Percentiles rank a stretch among this genome's conserved stretches.
Evolutionary conservation across 2,888 invertebrate species (phyloP).

Genomic region (Lasioglossum oenotherae): DNA sequence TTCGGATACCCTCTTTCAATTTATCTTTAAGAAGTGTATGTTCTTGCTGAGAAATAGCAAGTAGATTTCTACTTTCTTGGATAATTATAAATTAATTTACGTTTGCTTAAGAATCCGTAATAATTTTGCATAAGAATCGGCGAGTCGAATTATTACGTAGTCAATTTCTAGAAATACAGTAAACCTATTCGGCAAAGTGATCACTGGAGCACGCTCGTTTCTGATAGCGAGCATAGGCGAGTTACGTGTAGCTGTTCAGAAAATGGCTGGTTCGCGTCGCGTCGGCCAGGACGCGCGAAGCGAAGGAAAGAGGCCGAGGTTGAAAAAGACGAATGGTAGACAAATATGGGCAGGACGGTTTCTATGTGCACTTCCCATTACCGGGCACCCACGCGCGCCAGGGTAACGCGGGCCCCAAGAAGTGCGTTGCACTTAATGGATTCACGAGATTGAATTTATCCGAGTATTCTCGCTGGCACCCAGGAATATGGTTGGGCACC

Average conservation of each 20-base stretch:
- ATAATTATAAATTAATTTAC: not conserved
- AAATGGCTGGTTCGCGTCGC: constrained; percentile 43
- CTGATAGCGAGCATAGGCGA: not conserved
- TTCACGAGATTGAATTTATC: constrained; percentile 77
- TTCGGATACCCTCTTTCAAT: not conserved
- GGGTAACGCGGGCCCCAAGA: constrained; percentile 71
- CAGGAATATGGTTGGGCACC: constrained; percentile 18
- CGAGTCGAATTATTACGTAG: no score
- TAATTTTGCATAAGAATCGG: no score
- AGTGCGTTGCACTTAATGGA: constrained; percentile 74
- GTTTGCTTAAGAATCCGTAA: no score
- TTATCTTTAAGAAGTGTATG: not conserved
- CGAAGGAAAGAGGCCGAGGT: constrained; percentile 55
- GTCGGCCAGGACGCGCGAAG: constrained; percentile 31
- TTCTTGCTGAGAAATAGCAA: not conserved
- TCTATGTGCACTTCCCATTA: constrained; percentile 82
- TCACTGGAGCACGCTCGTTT: not conserved
- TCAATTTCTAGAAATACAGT: not conserved
- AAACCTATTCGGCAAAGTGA: not conserved
- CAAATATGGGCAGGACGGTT: constrained; percentile 82
- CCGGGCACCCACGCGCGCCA: constrained; percentile 79
- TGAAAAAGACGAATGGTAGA: constrained; percentile 77
- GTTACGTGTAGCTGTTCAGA: constrained; percentile 31
- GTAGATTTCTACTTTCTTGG: not conserved
- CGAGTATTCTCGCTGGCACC: constrained; percentile 64